Conservation (phyloP, 2,797 vertebrate species). For the Chelon labrosus region DNA sequence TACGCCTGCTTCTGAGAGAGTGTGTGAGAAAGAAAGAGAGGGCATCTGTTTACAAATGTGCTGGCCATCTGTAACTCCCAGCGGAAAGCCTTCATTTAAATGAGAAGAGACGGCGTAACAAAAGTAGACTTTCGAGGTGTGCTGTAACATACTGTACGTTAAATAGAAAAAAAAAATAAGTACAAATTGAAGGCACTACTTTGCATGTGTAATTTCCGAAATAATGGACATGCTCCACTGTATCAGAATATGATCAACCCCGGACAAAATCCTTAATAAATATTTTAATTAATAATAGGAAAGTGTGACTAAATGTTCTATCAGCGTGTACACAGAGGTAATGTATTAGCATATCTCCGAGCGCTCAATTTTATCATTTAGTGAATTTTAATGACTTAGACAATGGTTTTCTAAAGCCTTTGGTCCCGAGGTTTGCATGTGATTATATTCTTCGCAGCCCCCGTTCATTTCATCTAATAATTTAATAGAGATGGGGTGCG, state of each 20-base stretch:
- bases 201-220: constrained; percentile 5
- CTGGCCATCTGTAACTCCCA: constrained; percentile 19
- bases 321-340: constrained; percentile 10
- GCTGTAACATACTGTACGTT: not conserved
- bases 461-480: constrained; percentile 20
- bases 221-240: constrained; percentile 10
- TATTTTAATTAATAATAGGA: constrained; percentile 26
- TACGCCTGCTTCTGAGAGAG: constrained; percentile 12
- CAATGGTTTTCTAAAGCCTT: constrained; percentile 20
- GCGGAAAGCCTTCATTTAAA: constrained; percentile 4
- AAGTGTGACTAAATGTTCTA: constrained; percentile 24
- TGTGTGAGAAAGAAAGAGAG: constrained; percentile 1
- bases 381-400: constrained; percentile 43
- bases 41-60: constrained; percentile 25
- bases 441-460: constrained; percentile 27
- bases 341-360: constrained; percentile 37
- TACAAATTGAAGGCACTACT: not conserved
- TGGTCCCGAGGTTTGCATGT: constrained; percentile 30
- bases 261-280: constrained; percentile 21
- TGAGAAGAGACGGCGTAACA: not conserved
- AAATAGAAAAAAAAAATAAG: not conserved
- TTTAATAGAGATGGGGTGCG: not conserved
- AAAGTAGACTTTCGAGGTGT: not conserved
- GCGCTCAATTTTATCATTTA: constrained; percentile 38
- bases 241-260: constrained; percentile 22